A percentile compares a stretch with the other conserved stretches of the same genome.
Conservation (phyloP, 2,797 vertebrate species). For the Urophycis tenuis region DNA sequence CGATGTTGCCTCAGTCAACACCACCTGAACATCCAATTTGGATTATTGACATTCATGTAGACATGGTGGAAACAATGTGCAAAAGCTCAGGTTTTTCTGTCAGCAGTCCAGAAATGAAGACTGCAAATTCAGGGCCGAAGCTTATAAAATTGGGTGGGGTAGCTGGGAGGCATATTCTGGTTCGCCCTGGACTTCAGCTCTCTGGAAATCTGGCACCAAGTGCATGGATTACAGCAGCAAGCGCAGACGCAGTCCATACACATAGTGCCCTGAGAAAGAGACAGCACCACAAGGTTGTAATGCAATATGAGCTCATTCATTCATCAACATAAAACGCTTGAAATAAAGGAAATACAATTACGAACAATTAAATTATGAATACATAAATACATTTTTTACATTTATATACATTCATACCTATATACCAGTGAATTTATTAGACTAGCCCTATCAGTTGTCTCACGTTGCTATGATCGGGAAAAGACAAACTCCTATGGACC, state of each 20-base stretch:
- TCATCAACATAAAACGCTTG: background rate
- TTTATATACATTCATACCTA: too few relatives aligned
- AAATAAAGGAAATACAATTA: too few relatives aligned
- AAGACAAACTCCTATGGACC: background rate
- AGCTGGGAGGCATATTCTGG: conserved; percentile 37
- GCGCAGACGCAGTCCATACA: conserved; percentile 45
- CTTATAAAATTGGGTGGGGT: too few relatives aligned
- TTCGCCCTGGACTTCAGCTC: conserved; percentile 40
- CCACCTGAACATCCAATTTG: too few relatives aligned
- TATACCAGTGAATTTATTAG: too few relatives aligned
- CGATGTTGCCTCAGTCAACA: too few relatives aligned
- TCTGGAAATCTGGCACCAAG: conserved; percentile 54
- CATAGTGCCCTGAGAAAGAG: conserved; percentile 38
- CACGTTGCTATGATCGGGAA: background rate
- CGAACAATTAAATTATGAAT: background rate
- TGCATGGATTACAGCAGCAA: conserved; percentile 40
- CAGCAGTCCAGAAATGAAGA: too few relatives aligned
- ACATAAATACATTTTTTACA: too few relatives aligned
- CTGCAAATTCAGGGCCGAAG: too few relatives aligned
- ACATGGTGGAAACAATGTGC: too few relatives aligned
- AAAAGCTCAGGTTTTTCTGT: background rate
- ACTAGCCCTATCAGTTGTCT: background rate
- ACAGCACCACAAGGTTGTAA: background rate
- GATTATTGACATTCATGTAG: too few relatives aligned
- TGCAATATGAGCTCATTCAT: background rate